Evolutionary conservation across 2,113 vertebrate species (phyloP).

Genomic region (Hucho hucho): DNA sequence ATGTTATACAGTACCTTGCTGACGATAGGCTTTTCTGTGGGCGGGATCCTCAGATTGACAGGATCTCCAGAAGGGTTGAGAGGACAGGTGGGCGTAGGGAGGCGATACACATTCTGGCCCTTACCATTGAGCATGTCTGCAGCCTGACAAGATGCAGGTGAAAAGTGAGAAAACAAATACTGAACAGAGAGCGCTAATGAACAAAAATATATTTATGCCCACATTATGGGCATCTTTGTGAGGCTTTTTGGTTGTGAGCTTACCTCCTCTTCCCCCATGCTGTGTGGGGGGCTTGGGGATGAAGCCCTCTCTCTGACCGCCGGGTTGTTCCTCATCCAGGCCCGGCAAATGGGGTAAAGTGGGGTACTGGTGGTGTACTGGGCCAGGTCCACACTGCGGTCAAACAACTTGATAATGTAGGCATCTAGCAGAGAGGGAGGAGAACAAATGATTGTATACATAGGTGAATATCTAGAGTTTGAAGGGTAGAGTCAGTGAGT

Average conservation of each 20-base stretch:
- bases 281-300: conserved; percentile 75
- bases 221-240: not conserved
- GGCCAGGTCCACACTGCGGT: conserved; percentile 90
- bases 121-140: conserved; percentile 82
- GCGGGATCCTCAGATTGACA: conserved; percentile 79
- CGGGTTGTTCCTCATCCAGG: conserved; percentile 91
- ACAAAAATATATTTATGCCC: no score
- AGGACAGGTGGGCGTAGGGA: conserved; percentile 79
- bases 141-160: conserved; percentile 59
- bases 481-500: not conserved
- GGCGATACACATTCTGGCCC: conserved; percentile 76
- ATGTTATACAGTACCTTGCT: conserved; percentile 58
- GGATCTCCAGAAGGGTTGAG: conserved; percentile 64
- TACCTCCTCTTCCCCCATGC: conserved; percentile 74
- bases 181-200: not conserved
- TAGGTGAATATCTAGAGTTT: not conserved
- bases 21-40: conserved; percentile 63
- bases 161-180: not conserved
- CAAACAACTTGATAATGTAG: conserved; percentile 90
- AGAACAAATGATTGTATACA: not conserved
- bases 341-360: conserved; percentile 87
- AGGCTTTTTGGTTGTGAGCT: conserved; percentile 5
- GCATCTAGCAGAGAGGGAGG: conserved; percentile 70
- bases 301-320: conserved; percentile 68
- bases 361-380: conserved; percentile 85